Percentiles rank a stretch among this genome's conserved stretches.
phyloP scores from a whole-genome alignment of 2,113 vertebrate species.

The Phocoena phocoena region DNA sequence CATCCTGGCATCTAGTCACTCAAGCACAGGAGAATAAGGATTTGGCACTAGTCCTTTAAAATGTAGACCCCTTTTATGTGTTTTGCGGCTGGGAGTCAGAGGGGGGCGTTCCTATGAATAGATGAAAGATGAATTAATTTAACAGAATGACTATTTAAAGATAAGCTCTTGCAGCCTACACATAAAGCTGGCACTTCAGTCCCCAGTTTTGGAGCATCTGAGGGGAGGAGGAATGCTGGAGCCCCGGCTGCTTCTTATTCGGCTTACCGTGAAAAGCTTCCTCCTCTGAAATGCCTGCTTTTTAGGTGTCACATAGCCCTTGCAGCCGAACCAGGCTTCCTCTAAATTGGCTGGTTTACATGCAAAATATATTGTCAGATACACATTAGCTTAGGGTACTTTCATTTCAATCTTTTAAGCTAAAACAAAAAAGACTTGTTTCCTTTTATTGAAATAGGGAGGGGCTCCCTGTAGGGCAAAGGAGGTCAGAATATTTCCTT shows the following conservation, averaged over 20 bases:
- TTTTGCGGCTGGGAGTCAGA: neutral
- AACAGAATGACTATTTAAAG: conserved; percentile 46
- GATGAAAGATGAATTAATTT: conserved; percentile 46
- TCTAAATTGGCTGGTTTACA: conserved; percentile 43
- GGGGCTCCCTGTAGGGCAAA: neutral
- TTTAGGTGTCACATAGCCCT: conserved; percentile 12
- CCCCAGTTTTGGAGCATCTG: neutral
- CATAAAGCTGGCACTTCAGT: conserved; percentile 4
- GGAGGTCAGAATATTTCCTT: neutral
- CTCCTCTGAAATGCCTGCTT: neutral
- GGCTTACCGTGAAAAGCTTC: neutral
- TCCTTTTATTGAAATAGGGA: conserved; percentile 1
- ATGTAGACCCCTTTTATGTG: neutral
- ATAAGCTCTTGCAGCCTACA: neutral
- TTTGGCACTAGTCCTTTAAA: neutral
- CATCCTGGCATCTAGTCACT: neutral
- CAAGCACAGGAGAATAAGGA: neutral
- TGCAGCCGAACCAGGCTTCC: neutral
- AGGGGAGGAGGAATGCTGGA: neutral
- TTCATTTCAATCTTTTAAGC: conserved; percentile 33
- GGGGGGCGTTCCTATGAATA: neutral
- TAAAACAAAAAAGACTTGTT: neutral
- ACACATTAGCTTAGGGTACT: neutral
- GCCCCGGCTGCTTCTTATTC: conserved; percentile 54
- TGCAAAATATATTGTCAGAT: conserved; percentile 58